Conservation (phyloP, 2,888 invertebrate species). For the Holacanthella duospinosa region DNA sequence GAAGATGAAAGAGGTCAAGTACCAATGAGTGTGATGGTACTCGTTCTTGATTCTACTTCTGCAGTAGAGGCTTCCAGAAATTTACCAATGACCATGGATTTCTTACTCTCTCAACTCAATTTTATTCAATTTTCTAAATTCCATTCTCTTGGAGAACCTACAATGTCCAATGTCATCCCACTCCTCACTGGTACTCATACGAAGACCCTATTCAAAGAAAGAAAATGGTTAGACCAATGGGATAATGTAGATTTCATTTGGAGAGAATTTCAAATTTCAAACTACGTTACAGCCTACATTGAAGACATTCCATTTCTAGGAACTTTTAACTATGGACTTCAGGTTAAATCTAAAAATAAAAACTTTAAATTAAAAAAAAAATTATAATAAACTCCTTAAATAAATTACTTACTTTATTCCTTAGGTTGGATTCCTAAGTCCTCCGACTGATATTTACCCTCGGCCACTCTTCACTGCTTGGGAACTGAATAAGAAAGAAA, state of each 20-base stretch:
- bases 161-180: conserved; percentile 9
- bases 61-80: conserved; percentile 17
- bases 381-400: neutral
- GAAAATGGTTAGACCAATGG: neutral
- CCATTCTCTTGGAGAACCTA: conserved; percentile 17
- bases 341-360: neutral
- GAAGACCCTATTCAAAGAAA: neutral
- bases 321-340: conserved; percentile 1
- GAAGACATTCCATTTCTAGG: neutral
- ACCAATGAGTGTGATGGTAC: conserved; percentile 17
- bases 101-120: conserved; percentile 9
- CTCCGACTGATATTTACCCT: conserved; percentile 2
- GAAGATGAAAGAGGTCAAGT: conserved; percentile 2
- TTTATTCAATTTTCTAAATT: conserved; percentile 24
- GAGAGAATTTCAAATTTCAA: neutral
- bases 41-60: conserved; percentile 21
- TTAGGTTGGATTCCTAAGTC: neutral
- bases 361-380: neutral
- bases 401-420: neutral
- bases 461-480: neutral
- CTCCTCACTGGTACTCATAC: neutral
- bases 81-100: conserved; percentile 19
- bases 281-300: neutral
- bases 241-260: neutral
- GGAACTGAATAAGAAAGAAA: neutral